Percentiles rank a stretch among this genome's conserved stretches.
Conservation (phyloP, 2,797 vertebrate genomes). For the Anguilla megastoma region DNA sequence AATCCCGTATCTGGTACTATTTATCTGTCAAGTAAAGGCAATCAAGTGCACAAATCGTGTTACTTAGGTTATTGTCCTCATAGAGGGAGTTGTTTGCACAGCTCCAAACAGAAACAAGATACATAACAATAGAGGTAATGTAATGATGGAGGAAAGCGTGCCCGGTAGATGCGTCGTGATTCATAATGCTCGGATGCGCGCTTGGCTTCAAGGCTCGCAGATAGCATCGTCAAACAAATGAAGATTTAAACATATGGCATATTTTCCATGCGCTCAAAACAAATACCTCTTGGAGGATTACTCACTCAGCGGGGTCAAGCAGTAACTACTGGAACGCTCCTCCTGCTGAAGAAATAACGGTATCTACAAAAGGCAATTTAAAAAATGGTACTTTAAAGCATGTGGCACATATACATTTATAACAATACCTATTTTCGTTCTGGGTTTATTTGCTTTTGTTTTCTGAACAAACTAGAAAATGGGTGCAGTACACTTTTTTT, state of each 20-base stretch:
- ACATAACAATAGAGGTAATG: not conserved
- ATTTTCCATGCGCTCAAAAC: not conserved
- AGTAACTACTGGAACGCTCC: not conserved
- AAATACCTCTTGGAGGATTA: not conserved
- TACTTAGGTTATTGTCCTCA: conserved; percentile 26
- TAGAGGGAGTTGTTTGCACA: not conserved
- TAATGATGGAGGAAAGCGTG: not conserved
- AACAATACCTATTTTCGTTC: not conserved
- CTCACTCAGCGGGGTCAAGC: not conserved
- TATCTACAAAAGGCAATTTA: not conserved
- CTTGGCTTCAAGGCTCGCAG: not conserved
- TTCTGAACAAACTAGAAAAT: not conserved
- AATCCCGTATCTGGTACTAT: conserved; percentile 35
- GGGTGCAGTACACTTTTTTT: not conserved
- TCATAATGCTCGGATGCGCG: not conserved
- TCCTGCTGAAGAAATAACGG: not conserved
- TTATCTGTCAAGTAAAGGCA: conserved; percentile 41
- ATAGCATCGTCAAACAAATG: not conserved
- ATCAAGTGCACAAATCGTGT: conserved; percentile 43
- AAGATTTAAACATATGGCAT: not conserved
- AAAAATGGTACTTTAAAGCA: not conserved
- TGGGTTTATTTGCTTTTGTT: not conserved
- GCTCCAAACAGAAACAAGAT: not conserved
- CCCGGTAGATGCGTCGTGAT: not conserved
- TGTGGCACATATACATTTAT: not conserved